Evolutionary conservation across 1,140 invertebrate genomes (phyloP), one percentile per base, ranked within the genome.

Genomic region (Cyrtorhinus lividipennis): DNA sequence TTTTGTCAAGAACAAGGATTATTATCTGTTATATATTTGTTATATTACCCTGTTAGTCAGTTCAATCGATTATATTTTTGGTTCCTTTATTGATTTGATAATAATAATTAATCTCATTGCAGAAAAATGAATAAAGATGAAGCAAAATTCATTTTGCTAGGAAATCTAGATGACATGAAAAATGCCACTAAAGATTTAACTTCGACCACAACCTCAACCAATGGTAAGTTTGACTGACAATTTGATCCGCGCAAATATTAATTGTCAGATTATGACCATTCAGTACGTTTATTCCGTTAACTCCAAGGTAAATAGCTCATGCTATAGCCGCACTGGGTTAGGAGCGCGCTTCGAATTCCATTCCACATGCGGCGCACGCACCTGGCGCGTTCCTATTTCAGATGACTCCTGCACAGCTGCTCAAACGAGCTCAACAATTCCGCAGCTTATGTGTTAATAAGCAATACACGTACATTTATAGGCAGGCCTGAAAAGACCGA

Each of bases 111-210:
- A n/a, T n/a, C n/a, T n/a, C n/a, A n/a, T n/a, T n/a, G 38, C 23
- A 59, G 64, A 38, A 24, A 59, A 30, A n/a, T 65, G 25, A 23
- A 23, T 27, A 45, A 46, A 44, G 62, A 63, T 10, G 64, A 65
- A 27, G 58, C 44, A n/a, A 27, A n/a, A 62, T 62, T 62, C 23
- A 59, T 65, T n/a, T 44, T 62, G 2, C n/a, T 30, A 5, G 45
- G 57, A 1, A 46, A 58, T 53, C 24, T 25, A 2, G 44, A 56
- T 20, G 61, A 62, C 15, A 27, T 56, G n/a, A 62, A 62, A 20
- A 53, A 20, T 22, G 8, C 48, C 45, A 61, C 64, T 5, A 62
- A 62, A 63, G 56, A 65, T 48, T 45, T 44, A 59, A 58, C 53
- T 24, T 27, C 13, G 22, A 26, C 24, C 1, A 3, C 12, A 5